Percentiles rank a stretch among this genome's conserved stretches.
Evolutionary conservation across 2,113 vertebrate genomes (phyloP).

Genomic region (Perognathus longimembris): DNA sequence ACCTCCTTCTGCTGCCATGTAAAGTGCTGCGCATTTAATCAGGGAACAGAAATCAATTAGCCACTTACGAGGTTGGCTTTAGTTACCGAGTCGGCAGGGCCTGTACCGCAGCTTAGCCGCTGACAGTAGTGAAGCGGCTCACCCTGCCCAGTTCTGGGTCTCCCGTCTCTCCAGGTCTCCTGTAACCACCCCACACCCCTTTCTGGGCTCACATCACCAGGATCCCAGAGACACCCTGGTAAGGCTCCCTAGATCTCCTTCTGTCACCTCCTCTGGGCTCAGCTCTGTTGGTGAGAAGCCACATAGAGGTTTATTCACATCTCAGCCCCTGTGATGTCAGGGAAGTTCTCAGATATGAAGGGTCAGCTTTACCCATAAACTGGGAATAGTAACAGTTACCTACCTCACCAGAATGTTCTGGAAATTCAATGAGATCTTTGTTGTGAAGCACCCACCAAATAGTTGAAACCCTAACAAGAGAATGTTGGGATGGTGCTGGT

Average conservation of each 20-base stretch:
- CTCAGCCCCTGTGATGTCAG: not conserved
- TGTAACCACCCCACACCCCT: not conserved
- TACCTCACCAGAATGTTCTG: not conserved
- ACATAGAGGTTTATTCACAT: not conserved
- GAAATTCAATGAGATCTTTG: not conserved
- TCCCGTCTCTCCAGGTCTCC: not conserved
- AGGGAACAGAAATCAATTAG: conserved; percentile 88
- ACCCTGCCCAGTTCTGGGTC: not conserved
- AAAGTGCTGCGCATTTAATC: conserved; percentile 87
- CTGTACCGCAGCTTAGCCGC: conserved; percentile 27
- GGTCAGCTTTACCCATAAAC: not conserved
- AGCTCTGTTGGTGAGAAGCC: not conserved
- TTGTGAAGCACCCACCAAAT: not conserved
- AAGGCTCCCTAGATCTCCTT: not conserved
- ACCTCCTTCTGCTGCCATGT: conserved; percentile 83
- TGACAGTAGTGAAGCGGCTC: conserved; percentile 25
- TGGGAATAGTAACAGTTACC: not conserved
- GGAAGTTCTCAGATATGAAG: not conserved
- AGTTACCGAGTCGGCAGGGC: conserved; percentile 71
- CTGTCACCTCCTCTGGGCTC: not conserved
- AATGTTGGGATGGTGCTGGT: not conserved
- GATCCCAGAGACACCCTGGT: not conserved
- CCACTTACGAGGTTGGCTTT: conserved; percentile 83
- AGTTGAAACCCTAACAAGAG: not conserved
- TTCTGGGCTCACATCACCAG: not conserved